Evolutionary conservation across 2,113 vertebrate species (phyloP).

Genomic region (Leucosticte australis): DNA sequence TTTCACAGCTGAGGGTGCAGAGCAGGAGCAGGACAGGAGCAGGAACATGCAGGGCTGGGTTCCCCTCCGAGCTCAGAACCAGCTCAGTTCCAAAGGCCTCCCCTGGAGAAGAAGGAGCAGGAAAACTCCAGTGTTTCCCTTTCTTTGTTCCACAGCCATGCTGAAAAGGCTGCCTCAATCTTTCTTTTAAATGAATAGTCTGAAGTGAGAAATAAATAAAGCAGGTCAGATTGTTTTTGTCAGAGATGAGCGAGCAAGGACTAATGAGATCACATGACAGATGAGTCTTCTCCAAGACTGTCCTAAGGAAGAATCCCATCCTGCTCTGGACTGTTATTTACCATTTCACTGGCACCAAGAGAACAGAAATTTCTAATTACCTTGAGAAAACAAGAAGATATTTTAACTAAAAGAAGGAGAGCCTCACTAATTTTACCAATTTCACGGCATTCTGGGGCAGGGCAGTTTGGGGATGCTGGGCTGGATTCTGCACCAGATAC

Average conservation of each 20-base stretch:
- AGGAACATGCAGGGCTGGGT: rapidly evolving
- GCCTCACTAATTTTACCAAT: background rate
- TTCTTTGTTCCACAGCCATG: background rate
- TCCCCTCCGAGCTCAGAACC: background rate
- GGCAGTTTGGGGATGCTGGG: background rate
- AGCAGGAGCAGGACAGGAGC: background rate
- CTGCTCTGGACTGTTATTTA: background rate
- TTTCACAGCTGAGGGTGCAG: background rate
- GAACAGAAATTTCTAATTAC: background rate
- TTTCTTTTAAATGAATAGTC: background rate
- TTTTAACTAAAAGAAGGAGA: background rate
- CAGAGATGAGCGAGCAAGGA: background rate
- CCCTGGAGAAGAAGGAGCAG: background rate
- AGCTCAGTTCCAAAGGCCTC: background rate
- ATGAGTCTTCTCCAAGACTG: background rate
- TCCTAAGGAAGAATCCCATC: background rate
- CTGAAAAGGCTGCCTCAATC: background rate
- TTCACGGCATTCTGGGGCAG: background rate
- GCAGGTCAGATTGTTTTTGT: background rate
- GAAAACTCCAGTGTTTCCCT: background rate
- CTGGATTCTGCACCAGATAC: background rate
- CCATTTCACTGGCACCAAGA: background rate
- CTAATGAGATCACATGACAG: background rate
- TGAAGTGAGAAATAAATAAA: background rate
- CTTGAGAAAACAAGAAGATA: background rate